phyloP scores from a whole-genome alignment of 2,888 invertebrate species.

The Synanthedon myopaeformis region DNA sequence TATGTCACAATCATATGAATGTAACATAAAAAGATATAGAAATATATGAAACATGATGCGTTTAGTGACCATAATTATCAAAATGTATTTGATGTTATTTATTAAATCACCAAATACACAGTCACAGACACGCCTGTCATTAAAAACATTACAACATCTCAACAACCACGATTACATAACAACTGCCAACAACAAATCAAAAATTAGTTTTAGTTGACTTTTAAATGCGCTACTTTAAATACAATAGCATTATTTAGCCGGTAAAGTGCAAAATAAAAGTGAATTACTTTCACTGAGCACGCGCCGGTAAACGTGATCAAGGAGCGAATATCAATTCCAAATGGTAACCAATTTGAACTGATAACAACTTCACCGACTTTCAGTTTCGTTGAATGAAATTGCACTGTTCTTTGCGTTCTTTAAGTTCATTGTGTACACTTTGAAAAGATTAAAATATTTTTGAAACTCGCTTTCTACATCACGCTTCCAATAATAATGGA shows the following conservation, averaged over 20 bases:
- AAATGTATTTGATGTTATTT: no score
- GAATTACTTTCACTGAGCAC: conserved; percentile 36
- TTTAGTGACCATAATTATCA: no score
- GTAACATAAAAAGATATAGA: no score
- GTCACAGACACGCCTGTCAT: neutral
- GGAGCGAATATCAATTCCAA: conserved; percentile 14
- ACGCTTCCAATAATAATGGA: conserved; percentile 25
- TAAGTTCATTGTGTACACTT: no score
- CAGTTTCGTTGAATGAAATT: conserved; percentile 35
- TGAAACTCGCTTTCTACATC: conserved; percentile 42
- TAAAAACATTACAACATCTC: neutral
- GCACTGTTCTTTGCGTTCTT: conserved; percentile 13
- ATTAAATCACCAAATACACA: no score
- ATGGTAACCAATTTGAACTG: neutral
- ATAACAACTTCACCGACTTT: conserved; percentile 28
- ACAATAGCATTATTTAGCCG: conserved; percentile 4
- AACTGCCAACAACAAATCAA: neutral
- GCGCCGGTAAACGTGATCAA: conserved; percentile 21
- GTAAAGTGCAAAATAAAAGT: conserved; percentile 5
- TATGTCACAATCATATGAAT: no score
- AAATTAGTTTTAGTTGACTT: conserved; percentile 1
- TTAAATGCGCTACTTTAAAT: conserved; percentile 1
- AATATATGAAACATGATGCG: no score
- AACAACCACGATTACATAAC: neutral
- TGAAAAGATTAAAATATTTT: neutral